Evolutionary conservation across 2,888 invertebrate species (phyloP).

Genomic region (Heliconius hortense): DNA sequence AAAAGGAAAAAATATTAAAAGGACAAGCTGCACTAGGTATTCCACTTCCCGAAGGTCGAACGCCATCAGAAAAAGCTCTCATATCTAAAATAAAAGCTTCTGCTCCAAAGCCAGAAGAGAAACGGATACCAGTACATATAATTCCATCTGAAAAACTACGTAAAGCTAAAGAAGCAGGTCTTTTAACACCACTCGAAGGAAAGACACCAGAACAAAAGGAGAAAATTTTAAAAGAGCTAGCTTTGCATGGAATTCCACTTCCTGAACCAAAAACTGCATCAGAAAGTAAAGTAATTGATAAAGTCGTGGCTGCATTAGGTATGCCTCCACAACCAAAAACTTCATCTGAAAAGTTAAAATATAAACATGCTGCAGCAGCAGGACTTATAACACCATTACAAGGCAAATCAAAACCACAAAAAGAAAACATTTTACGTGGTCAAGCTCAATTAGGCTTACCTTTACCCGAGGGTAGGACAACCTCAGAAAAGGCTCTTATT

Average conservation of each 20-base stretch:
- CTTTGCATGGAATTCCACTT: constrained; percentile 38
- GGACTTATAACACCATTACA: constrained; percentile 49
- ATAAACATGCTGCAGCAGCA: constrained; percentile 45
- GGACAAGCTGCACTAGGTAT: constrained; percentile 30
- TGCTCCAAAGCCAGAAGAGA: background rate
- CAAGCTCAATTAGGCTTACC: constrained; percentile 44
- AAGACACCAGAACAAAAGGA: constrained; percentile 41
- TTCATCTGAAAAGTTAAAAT: constrained; percentile 42
- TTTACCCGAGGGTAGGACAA: constrained; percentile 44
- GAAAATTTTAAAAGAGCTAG: constrained; percentile 38
- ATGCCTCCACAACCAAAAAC: constrained; percentile 42
- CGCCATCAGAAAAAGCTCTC: constrained; percentile 2
- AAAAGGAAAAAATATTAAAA: constrained; percentile 43
- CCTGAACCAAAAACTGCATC: constrained; percentile 42
- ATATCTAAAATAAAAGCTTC: background rate
- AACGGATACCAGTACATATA: background rate
- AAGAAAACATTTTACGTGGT: constrained; percentile 44
- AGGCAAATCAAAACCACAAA: constrained; percentile 46
- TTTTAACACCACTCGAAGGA: constrained; percentile 38
- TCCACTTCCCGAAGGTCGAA: background rate
- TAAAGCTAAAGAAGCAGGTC: constrained; percentile 40
- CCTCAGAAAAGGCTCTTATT: constrained; percentile 46
- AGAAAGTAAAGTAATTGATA: constrained; percentile 40
- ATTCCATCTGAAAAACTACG: background rate
- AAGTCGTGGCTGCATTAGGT: constrained; percentile 31